phyloP scores from a whole-genome alignment of 30 jellyfish, hydroid and myxozoan species.

The Pelagia noctiluca region DNA sequence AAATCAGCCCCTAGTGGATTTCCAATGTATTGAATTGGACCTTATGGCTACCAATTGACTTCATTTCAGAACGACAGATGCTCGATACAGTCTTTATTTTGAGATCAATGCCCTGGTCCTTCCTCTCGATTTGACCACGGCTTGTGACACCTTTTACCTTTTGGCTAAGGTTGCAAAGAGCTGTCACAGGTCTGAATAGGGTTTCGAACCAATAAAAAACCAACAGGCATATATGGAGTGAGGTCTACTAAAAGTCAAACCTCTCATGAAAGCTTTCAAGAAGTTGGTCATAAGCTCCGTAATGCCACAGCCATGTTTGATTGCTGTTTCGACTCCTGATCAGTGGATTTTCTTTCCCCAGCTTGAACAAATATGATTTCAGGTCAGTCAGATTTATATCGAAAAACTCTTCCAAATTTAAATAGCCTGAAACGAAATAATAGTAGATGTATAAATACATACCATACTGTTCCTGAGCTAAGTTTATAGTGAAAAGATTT shows the following conservation, averaged over 20 bases:
- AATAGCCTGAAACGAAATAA: constrained; percentile 15
- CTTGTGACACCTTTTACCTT: too few relatives aligned
- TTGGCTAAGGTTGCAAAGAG: too few relatives aligned
- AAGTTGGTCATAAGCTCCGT: constrained; percentile 66
- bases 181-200: too few relatives aligned
- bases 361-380: constrained; percentile 42
- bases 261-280: constrained; percentile 83
- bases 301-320: constrained; percentile 90
- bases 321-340: constrained; percentile 82
- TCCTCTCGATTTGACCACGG: too few relatives aligned
- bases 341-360: constrained; percentile 57
- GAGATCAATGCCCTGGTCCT: too few relatives aligned
- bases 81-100: too few relatives aligned
- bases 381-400: constrained; percentile 35
- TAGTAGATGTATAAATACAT: background rate
- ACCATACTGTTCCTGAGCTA: background rate
- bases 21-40: too few relatives aligned
- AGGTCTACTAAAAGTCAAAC: background rate
- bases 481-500: background rate
- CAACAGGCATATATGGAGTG: background rate
- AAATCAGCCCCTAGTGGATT: too few relatives aligned
- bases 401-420: constrained; percentile 48
- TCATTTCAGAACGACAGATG: too few relatives aligned
- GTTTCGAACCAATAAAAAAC: background rate
- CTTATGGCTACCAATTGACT: too few relatives aligned